These are phyloP conservation scores for Perizoma affinitatum DNA, from an alignment of 2,888 invertebrate species.

Conservation along the genomic window DNA sequence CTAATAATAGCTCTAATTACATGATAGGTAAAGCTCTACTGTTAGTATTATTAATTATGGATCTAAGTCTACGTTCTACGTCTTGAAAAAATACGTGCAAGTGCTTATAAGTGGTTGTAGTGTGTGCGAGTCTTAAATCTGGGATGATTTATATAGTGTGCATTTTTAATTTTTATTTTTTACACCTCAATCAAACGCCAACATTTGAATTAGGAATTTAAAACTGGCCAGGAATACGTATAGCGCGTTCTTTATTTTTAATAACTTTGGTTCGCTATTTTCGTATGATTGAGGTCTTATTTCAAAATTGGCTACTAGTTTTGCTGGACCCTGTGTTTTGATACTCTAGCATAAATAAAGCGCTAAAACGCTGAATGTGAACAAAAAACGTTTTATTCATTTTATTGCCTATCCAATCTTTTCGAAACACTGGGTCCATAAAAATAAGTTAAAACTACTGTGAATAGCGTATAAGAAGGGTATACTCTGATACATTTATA, in stretches of 20 bases:
- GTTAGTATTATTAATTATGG: too few relatives aligned
- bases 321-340: constrained; percentile 6
- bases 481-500: constrained; percentile 6
- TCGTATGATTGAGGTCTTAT: constrained; percentile 36
- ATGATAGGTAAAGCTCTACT: too few relatives aligned
- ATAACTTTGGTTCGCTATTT: not conserved
- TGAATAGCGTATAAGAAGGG: not conserved
- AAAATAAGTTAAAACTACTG: constrained; percentile 1
- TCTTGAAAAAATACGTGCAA: constrained; percentile 14
- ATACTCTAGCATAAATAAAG: too few relatives aligned
- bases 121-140: too few relatives aligned
- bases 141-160: not conserved
- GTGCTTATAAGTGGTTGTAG: constrained; percentile 1
- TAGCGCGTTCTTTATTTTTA: too few relatives aligned
- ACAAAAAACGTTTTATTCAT: too few relatives aligned
- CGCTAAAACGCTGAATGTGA: too few relatives aligned
- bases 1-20: too few relatives aligned
- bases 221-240: too few relatives aligned
- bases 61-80: not conserved
- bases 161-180: constrained; percentile 10
- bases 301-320: constrained; percentile 26
- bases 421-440: too few relatives aligned
- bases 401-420: too few relatives aligned
- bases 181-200: constrained; percentile 27
- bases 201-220: constrained; percentile 10